Base-by-base conservation (phyloP, 92 coral and sea anemone species). In the Porites cylindrica region DNA sequence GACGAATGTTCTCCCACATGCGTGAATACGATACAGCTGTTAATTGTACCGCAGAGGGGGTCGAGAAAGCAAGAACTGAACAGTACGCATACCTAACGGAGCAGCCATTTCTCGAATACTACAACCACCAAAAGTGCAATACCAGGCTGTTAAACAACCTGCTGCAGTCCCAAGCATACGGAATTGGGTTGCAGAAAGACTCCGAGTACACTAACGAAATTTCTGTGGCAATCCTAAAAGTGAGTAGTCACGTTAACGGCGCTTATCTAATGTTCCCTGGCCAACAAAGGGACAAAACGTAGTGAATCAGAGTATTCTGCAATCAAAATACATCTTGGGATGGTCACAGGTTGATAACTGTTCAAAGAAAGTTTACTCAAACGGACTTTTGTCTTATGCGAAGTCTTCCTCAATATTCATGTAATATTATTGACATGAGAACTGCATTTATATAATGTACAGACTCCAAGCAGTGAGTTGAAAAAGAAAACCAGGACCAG, bases 41-140 rank as follows among this genome's bases (percentile, higher is more conserved):
- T 7, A 32, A 87, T 0, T 79, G 93, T 43, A 95, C 99, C 4
- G 73, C 75, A 66, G 71, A 32, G 8, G 99, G 99, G 7, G 97
- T 97, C 6, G 43, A 60, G 1, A 79, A 87, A 47, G 94, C 92
- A 18, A 90, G 98, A 61, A 68, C 26, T 24, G 99, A 90, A 47
- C 82, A 91, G 7, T 97, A 97, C 76, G 99, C 99, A 11, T 97
- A 93, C 53, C 68, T 97, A 10, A 89, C 97, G 0, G 99, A 97
- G 65, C 89, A 88, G n/a, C 95, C 95, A 14, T 92, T 86, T 85
- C 75, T 92, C 51, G 95, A 90, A 62, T 92, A 92, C 77, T 92
- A 92, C 73, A 89, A 93, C 76, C 91, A 94, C 72, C 91, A 80
- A 66, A 72, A 90, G 56, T 97, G 99, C 66, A 92, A 97, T 58